Evolutionary conservation across 2,888 invertebrate genomes (phyloP), one percentile per base, ranked within the genome.

Genomic region (Sesia apiformis): DNA sequence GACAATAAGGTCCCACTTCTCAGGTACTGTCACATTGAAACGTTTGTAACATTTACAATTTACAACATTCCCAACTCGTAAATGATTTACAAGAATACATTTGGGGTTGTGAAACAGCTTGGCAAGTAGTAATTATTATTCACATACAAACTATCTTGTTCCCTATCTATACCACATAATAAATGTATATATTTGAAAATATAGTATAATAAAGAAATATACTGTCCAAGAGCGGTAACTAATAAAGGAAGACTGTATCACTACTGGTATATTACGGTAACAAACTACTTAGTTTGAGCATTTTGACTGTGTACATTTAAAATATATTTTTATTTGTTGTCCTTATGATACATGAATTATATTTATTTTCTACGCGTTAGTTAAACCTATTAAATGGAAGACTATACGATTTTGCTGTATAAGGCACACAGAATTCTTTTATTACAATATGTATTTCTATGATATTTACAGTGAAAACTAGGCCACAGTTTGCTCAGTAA

Each of bases 331-430:
- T 46, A 8, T 46, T 8, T 8, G 3, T 23, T 46, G 23, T 23
- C 4, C 46, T 46, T 46, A 46, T 4, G 23, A 46, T 6, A 3
- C 8, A 46, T 8, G 46, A 8, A 23, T 50, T 8, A 50, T 50
- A 50, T 7, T 38, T 50, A 38, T 3, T 50, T 5, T 2, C 23
- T 23, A 23, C 23, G 23, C 23, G 23, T 23, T 23, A 23, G 23
- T 23, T 23, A 23, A 23, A 23, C 23, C 39, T 38, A 59, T 52
- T 38, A 56, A 64, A 66, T 76, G 88, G 88, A 89, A 89, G 88
- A 88, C 87, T 70, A 75, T 67, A 78, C 62, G 85, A 88, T 84
- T 85, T 85, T 87, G 88, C 72, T 87, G 88, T 78, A 68, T 80
- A 87, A 89, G 87, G 88, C 87, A 88, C 88, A 65, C 64, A 65